These are phyloP conservation scores for Noctuana brunneofusca DNA, from an alignment of 2,888 invertebrate genomes.

Conservation along the genomic window DNA sequence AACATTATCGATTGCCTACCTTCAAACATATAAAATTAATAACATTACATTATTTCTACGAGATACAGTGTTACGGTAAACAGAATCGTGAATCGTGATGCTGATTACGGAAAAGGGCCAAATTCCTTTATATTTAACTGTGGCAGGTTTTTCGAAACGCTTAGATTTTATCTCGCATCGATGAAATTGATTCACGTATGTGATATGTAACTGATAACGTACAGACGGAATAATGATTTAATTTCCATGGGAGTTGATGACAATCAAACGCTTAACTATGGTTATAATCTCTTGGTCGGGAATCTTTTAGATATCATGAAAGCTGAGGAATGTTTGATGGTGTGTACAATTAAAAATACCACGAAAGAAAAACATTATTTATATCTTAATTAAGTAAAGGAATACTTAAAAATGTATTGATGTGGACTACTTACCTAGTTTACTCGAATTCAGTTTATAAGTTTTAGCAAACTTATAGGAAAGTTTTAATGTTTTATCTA, in stretches of 20 bases:
- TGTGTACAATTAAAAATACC: not conserved
- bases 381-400: not conserved
- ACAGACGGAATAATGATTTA: not conserved
- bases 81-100: not conserved
- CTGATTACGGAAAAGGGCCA: conserved; percentile 6
- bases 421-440: not conserved
- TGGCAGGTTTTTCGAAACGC: not conserved
- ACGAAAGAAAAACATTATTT: not conserved
- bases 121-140: not conserved
- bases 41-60: conserved; percentile 1
- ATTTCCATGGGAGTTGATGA: not conserved
- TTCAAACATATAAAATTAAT: not conserved
- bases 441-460: not conserved
- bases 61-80: not conserved
- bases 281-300: not conserved
- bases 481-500: too few relatives aligned
- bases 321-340: not conserved
- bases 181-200: not conserved
- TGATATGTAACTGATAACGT: not conserved
- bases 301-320: not conserved
- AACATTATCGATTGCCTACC: not conserved
- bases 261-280: not conserved
- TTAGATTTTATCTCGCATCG: conserved; percentile 3
- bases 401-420: not conserved
- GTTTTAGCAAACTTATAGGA: too few relatives aligned